Percentiles rank a stretch among this genome's conserved stretches.
phyloP scores from a whole-genome alignment of 2,113 vertebrate genomes.

The Xenus cinereus region DNA sequence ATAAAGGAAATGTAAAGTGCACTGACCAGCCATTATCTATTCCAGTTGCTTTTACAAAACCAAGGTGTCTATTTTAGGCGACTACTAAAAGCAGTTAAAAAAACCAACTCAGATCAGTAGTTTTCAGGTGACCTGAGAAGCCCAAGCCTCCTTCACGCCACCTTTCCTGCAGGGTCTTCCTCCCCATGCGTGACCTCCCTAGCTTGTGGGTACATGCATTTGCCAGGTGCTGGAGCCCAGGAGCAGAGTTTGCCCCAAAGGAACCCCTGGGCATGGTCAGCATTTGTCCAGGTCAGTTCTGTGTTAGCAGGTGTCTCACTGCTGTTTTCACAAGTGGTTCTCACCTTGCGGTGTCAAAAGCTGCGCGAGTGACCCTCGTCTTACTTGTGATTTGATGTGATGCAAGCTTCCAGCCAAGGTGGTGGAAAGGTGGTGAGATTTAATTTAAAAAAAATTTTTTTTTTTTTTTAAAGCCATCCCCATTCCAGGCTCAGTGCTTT shows the following conservation, averaged over 20 bases:
- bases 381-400: neutral
- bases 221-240: rapidly evolving
- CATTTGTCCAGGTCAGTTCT: neutral
- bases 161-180: neutral
- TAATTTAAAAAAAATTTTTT: neutral
- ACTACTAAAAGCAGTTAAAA: neutral
- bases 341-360: neutral
- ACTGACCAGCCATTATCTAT: neutral
- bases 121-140: neutral
- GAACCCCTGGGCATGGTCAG: rapidly evolving
- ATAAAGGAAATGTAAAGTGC: conserved; percentile 12
- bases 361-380: neutral
- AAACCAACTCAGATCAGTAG: neutral
- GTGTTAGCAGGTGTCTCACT: neutral
- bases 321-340: neutral
- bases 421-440: neutral
- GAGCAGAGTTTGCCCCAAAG: rapidly evolving
- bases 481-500: rapidly evolving
- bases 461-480: neutral
- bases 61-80: neutral
- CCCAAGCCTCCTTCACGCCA: neutral
- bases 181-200: rapidly evolving
- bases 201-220: rapidly evolving
- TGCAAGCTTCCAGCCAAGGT: neutral
- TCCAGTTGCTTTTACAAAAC: neutral